Evolutionary conservation across 1,140 invertebrate genomes (phyloP).

Genomic region (Protaetia brevitarsis): DNA sequence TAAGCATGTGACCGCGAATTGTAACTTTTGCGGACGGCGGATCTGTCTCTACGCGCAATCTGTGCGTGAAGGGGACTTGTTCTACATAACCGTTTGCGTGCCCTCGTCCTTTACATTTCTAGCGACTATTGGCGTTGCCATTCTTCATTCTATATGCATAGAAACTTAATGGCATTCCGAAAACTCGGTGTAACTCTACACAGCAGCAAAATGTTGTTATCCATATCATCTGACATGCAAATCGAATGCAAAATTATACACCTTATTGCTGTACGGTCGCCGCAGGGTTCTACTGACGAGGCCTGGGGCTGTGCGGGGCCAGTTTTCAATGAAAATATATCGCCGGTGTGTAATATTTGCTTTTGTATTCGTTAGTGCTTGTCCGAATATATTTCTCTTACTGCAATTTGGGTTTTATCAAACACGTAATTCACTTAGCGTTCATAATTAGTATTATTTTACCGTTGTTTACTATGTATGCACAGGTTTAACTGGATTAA

Average conservation of each 20-base stretch:
- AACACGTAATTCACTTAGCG: too few species aligned
- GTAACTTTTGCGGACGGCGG: too few species aligned
- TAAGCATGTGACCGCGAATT: too few species aligned
- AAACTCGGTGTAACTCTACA: constrained; percentile 42
- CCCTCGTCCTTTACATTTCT: background rate
- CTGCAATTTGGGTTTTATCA: too few species aligned
- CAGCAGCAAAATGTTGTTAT: constrained; percentile 45
- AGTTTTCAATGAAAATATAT: constrained; percentile 33
- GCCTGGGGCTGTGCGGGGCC: constrained; percentile 26
- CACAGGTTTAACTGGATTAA: too few species aligned
- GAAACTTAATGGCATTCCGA: constrained; percentile 47
- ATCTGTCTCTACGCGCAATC: too few species aligned
- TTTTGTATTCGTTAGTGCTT: constrained; percentile 31
- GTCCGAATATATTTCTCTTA: too few species aligned
- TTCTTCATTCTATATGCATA: constrained; percentile 47
- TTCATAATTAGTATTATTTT: too few species aligned
- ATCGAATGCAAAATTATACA: constrained; percentile 48
- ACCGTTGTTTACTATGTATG: too few species aligned
- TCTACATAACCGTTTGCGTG: too few species aligned
- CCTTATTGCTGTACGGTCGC: constrained; percentile 39
- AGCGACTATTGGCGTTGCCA: constrained; percentile 28
- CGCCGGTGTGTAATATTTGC: constrained; percentile 31
- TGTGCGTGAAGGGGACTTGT: too few species aligned
- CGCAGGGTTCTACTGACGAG: background rate
- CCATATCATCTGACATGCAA: constrained; percentile 47